Percentiles rank a stretch among this genome's conserved stretches.
Evolutionary conservation across 2,113 vertebrate genomes (phyloP).

Genomic region (Ancistrus triradiatus): DNA sequence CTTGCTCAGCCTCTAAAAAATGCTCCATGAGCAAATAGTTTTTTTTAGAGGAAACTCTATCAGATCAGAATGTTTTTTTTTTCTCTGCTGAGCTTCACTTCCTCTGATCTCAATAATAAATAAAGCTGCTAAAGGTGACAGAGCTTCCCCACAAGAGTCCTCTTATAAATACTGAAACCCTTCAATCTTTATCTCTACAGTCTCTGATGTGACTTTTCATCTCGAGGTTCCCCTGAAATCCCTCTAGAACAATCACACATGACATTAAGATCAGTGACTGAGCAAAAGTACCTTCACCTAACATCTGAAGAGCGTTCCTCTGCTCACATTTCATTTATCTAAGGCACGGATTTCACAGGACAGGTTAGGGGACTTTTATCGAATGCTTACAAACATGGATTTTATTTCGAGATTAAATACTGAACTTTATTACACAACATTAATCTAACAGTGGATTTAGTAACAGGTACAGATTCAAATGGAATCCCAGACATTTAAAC

Average conservation of each 20-base stretch:
- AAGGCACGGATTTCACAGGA: neutral
- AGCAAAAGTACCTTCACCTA: neutral
- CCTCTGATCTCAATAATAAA: no score
- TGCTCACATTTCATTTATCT: neutral
- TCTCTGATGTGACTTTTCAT: neutral
- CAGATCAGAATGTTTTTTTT: no score
- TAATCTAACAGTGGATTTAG: no score
- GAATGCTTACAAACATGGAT: neutral
- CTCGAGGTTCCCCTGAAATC: constrained; percentile 3
- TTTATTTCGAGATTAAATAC: no score
- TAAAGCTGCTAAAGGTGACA: no score
- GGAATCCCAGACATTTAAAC: no score
- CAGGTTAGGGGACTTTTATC: neutral
- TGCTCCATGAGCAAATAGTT: no score
- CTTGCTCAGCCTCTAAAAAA: no score
- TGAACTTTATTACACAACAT: no score
- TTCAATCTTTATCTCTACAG: neutral
- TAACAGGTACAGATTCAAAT: no score
- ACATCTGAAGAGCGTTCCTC: neutral
- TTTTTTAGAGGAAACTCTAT: no score
- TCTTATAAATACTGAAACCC: neutral
- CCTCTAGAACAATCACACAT: neutral
- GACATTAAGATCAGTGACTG: neutral
- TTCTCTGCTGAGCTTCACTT: no score
- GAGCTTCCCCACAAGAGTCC: neutral